Percentiles rank a stretch among this genome's conserved stretches.
Evolutionary conservation across 2,113 vertebrate genomes (phyloP).

Genomic region (Takifugu flavidus): DNA sequence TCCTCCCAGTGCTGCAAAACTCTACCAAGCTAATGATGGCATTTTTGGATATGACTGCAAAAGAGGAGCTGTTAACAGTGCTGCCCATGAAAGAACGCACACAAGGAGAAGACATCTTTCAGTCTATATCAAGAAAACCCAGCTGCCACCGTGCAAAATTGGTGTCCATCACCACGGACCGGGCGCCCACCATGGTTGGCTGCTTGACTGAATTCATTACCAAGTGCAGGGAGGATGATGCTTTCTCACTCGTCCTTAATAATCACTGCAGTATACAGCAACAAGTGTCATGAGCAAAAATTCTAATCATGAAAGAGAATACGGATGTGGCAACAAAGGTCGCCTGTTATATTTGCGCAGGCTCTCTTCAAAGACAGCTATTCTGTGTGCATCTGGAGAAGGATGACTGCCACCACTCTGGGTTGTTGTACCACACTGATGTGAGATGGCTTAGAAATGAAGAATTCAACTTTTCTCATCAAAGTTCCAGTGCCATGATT

Average conservation of each 20-base stretch:
- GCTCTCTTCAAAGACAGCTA: constrained; percentile 19
- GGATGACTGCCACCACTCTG: constrained; percentile 14
- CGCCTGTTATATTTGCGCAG: constrained; percentile 7
- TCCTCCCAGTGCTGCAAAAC: too few species aligned
- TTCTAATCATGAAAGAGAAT: constrained; percentile 28
- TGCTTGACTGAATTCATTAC: constrained; percentile 10
- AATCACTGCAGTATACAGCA: constrained; percentile 14
- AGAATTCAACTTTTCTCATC: constrained; percentile 19
- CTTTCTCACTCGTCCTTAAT: not conserved
- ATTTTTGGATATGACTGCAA: constrained; percentile 7
- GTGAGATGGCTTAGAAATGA: constrained; percentile 18
- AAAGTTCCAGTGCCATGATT: constrained; percentile 37
- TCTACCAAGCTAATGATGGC: not conserved
- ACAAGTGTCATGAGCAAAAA: constrained; percentile 21
- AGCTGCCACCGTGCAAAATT: constrained; percentile 9
- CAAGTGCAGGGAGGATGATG: constrained; percentile 14
- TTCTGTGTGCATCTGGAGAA: constrained; percentile 19
- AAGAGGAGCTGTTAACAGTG: constrained; percentile 26
- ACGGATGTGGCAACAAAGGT: constrained; percentile 21
- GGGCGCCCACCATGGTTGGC: not conserved
- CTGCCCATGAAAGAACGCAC: constrained; percentile 20
- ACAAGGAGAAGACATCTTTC: constrained; percentile 13
- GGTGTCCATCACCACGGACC: constrained; percentile 10
- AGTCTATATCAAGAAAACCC: constrained; percentile 16
- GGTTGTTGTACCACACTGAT: constrained; percentile 8